A percentile compares a stretch with the other conserved stretches of the same genome.
Conservation (phyloP, 2,113 vertebrate species). For the Labeo rohita region DNA sequence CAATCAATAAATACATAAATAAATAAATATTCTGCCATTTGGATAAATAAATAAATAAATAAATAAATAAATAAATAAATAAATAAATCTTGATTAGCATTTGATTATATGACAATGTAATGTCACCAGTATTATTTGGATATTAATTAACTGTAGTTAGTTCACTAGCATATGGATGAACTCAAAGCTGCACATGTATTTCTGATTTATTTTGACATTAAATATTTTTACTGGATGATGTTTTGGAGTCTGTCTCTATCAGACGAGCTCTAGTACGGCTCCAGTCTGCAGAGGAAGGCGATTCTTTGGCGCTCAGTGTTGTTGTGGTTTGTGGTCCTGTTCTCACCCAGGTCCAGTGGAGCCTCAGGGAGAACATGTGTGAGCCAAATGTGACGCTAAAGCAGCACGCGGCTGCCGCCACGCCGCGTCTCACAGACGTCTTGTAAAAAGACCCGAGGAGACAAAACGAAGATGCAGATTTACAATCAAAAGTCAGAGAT, state of each 20-base stretch:
- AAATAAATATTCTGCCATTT: too few species aligned
- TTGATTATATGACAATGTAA: too few species aligned
- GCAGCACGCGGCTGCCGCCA: not conserved
- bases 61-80: too few species aligned
- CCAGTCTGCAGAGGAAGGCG: conserved; percentile 41
- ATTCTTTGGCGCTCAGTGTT: conserved; percentile 45
- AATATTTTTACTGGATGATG: not conserved
- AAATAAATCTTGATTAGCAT: too few species aligned
- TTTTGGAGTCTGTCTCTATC: not conserved
- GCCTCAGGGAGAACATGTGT: conserved; percentile 56
- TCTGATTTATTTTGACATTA: not conserved
- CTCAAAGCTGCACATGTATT: not conserved
- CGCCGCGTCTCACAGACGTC: not conserved
- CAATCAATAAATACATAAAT: too few species aligned
- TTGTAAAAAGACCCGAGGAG: conserved; percentile 26
- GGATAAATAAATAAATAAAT: too few species aligned
- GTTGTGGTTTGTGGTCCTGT: conserved; percentile 58
- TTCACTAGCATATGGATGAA: not conserved
- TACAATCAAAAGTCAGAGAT: too few species aligned
- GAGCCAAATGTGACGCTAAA: conserved; percentile 57
- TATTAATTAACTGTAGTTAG: not conserved
- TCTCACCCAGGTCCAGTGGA: conserved; percentile 28
- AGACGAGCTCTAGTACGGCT: not conserved
- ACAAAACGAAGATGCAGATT: too few species aligned
- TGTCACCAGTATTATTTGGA: not conserved